These are phyloP conservation scores for Dicaeum eximium DNA, from an alignment of 2,113 vertebrate genomes.

Conservation along the genomic window DNA sequence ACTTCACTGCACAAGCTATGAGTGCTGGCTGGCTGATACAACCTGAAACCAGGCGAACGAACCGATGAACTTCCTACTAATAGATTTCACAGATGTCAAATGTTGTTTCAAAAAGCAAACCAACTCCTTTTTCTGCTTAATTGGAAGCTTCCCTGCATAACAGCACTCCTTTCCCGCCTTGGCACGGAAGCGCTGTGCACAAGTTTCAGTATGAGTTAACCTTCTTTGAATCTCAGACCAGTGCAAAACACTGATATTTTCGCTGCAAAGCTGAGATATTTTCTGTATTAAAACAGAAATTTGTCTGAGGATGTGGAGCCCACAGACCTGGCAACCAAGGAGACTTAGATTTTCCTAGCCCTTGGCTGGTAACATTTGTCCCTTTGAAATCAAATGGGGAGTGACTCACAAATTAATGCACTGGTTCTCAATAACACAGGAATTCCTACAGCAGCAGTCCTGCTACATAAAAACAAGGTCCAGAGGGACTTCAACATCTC, in stretches of 20 bases:
- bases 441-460: background rate
- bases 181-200: slow-evolving; percentile 3
- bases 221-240: background rate
- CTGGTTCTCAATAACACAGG: background rate
- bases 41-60: background rate
- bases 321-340: background rate
- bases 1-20: accelerated
- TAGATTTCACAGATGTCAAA: background rate
- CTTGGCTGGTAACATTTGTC: background rate
- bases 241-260: slow-evolving; percentile 19
- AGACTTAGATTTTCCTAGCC: background rate
- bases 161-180: background rate
- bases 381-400: background rate
- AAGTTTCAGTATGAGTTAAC: slow-evolving; percentile 54
- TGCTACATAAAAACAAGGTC: background rate
- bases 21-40: background rate
- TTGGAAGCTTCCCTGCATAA: slow-evolving; percentile 34
- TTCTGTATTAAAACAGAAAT: slow-evolving; percentile 9
- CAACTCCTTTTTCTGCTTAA: slow-evolving; percentile 34
- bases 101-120: slow-evolving; percentile 3
- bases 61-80: background rate
- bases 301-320: background rate
- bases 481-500: background rate
- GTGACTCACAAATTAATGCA: background rate
- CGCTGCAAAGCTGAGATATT: background rate